Conservation (phyloP, 1,140 invertebrate species). For the Agraylea sexmaculata region DNA sequence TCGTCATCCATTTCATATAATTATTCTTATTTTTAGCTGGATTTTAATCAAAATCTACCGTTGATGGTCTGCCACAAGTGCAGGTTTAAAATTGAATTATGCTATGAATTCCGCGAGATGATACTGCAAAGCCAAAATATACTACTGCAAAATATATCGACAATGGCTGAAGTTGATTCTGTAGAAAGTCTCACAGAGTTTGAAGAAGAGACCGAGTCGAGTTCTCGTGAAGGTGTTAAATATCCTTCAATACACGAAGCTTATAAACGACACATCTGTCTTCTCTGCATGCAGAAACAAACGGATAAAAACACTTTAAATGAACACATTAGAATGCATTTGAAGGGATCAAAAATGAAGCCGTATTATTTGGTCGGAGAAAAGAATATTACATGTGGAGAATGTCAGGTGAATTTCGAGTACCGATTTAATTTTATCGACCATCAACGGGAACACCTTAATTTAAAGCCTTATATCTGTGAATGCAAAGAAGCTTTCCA, state of each 20-base stretch:
- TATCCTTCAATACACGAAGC: constrained; percentile 9
- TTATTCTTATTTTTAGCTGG: constrained; percentile 13
- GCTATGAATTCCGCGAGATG: constrained; percentile 15
- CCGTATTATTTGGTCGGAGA: constrained; percentile 18
- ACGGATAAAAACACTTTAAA: constrained; percentile 10
- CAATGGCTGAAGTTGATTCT: not conserved
- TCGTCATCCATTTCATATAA: not conserved
- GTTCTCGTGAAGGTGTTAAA: not conserved
- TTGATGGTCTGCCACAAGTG: constrained; percentile 18
- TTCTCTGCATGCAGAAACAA: constrained; percentile 17
- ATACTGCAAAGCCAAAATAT: constrained; percentile 14
- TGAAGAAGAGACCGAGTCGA: not conserved
- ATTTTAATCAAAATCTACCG: constrained; percentile 12
- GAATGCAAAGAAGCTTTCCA: constrained; percentile 12
- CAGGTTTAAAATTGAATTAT: constrained; percentile 19
- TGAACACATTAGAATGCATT: constrained; percentile 15
- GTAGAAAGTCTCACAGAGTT: constrained; percentile 2
- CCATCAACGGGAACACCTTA: constrained; percentile 18
- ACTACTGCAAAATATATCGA: not conserved
- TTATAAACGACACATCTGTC: constrained; percentile 11
- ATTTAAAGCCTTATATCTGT: constrained; percentile 18
- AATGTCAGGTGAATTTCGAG: constrained; percentile 11
- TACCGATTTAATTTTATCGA: constrained; percentile 15
- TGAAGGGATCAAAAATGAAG: constrained; percentile 13
- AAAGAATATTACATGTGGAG: constrained; percentile 13